Percentiles rank a stretch among this genome's conserved stretches.
Conservation (phyloP, 1,140 invertebrate genomes). For the Fopius arisanus region DNA sequence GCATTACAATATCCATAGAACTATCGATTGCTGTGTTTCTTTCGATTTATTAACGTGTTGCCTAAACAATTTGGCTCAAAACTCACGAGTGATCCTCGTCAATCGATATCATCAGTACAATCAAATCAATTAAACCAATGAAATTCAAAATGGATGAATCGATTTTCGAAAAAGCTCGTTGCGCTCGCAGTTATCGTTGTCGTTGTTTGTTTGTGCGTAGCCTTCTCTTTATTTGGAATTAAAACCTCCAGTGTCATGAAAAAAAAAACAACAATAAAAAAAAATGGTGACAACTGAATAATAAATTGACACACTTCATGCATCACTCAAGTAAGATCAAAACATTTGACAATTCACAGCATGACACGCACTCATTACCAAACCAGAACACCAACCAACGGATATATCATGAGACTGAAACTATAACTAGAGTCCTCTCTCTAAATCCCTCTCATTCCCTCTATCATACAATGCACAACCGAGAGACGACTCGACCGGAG, state of each 20-base stretch:
- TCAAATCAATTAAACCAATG: background rate
- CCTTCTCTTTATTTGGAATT: constrained; percentile 9
- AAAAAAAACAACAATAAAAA: too few species aligned
- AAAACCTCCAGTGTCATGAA: too few species aligned
- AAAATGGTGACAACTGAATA: too few species aligned
- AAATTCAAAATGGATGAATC: background rate
- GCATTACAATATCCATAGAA: constrained; percentile 25
- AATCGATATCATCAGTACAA: background rate
- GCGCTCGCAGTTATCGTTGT: constrained; percentile 27
- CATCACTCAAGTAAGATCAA: too few species aligned
- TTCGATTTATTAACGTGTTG: constrained; percentile 23
- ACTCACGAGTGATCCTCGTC: background rate
- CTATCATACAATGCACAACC: background rate
- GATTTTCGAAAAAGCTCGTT: constrained; percentile 5
- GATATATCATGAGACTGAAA: too few species aligned
- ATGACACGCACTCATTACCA: constrained; percentile 1
- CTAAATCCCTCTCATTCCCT: background rate
- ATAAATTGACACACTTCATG: too few species aligned
- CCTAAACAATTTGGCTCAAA: constrained; percentile 23
- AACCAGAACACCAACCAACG: background rate
- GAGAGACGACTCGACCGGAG: constrained; percentile 15
- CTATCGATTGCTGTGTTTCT: constrained; percentile 28
- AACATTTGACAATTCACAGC: background rate
- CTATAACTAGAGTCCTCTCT: background rate
- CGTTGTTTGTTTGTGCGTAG: constrained; percentile 38